Evolutionary conservation across 2,113 vertebrate species (phyloP).

Genomic region (Ptilorrhoa leucosticta): DNA sequence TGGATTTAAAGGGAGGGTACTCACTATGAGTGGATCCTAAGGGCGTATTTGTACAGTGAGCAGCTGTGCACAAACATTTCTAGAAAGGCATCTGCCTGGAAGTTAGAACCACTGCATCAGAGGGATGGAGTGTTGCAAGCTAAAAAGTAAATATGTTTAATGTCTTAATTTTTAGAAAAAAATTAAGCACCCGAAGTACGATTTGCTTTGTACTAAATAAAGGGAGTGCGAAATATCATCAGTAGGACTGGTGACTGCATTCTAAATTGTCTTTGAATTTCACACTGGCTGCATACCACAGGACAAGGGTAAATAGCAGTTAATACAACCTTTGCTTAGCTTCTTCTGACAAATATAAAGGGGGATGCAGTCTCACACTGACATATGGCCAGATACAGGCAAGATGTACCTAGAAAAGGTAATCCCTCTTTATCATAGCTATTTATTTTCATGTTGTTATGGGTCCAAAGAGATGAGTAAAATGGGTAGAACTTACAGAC

Average conservation of each 20-base stretch:
- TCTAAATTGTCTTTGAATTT: constrained; percentile 1
- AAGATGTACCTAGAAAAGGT: not conserved
- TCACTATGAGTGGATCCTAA: not conserved
- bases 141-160: constrained; percentile 31
- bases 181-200: not conserved
- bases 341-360: constrained; percentile 1
- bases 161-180: not conserved
- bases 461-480: not conserved
- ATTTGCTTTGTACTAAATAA: constrained; percentile 14
- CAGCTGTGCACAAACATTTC: constrained; percentile 3
- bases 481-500: not conserved
- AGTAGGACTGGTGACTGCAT: not conserved
- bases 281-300: not conserved
- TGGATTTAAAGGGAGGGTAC: not conserved
- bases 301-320: constrained; percentile 12
- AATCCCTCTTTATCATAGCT: not conserved
- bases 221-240: not conserved
- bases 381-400: not conserved
- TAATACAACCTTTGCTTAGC: constrained; percentile 38
- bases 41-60: not conserved
- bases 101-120: not conserved
- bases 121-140: not conserved
- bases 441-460: not conserved
- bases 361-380: not conserved
- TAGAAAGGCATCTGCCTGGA: not conserved